Evolutionary conservation across 2,888 invertebrate species (phyloP).

Genomic region (Drosophila silvestris): DNA sequence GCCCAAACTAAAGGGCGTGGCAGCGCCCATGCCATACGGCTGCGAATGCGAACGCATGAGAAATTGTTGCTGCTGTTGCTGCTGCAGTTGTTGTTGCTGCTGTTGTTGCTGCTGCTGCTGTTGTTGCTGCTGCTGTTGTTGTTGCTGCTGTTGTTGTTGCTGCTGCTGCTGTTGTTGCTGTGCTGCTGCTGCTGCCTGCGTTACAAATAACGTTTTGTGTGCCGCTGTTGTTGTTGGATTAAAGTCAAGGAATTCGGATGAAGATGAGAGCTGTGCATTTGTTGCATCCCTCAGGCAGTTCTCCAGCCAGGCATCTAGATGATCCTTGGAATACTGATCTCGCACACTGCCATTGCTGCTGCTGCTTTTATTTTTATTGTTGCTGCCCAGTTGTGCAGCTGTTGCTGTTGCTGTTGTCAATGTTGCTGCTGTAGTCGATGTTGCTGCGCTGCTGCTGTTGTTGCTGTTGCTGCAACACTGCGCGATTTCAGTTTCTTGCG

Average conservation of each 20-base stretch:
- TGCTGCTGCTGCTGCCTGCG: slow-evolving; percentile 59
- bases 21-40: slow-evolving; percentile 62
- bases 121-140: slow-evolving; percentile 55
- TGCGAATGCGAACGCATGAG: slow-evolving; percentile 71
- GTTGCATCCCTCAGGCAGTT: slow-evolving; percentile 84
- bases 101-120: slow-evolving; percentile 56
- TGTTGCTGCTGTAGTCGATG: slow-evolving; percentile 19
- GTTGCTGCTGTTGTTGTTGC: slow-evolving; percentile 56
- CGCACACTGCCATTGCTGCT: slow-evolving; percentile 51
- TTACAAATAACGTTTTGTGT: slow-evolving; percentile 48
- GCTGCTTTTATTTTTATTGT: slow-evolving; percentile 43
- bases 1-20: slow-evolving; percentile 82
- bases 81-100: slow-evolving; percentile 51
- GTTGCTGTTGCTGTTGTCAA: slow-evolving; percentile 28
- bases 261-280: slow-evolving; percentile 83
- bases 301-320: slow-evolving; percentile 85
- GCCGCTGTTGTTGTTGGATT: slow-evolving; percentile 76
- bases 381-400: slow-evolving; percentile 22
- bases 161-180: slow-evolving; percentile 57
- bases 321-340: slow-evolving; percentile 81
- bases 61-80: slow-evolving; percentile 73
- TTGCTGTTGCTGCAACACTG: slow-evolving; percentile 67
- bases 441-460: slow-evolving; percentile 45
- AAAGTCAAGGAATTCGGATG: slow-evolving; percentile 85
- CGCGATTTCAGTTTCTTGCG: slow-evolving; percentile 84